Conservation (phyloP, 2,888 invertebrate genomes). For the Lycaena phlaeas region DNA sequence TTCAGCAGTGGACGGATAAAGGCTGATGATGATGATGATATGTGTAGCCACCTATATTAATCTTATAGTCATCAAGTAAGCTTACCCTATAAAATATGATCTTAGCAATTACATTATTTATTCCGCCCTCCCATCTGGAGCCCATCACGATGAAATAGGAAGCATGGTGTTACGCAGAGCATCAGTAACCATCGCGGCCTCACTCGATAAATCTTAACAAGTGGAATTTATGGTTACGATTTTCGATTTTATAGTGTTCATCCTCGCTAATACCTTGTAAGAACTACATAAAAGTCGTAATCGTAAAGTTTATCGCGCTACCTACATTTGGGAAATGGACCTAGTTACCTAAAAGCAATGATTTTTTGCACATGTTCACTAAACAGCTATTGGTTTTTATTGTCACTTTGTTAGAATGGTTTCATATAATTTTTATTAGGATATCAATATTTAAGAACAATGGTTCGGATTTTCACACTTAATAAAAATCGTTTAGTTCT, state of each 20-base stretch:
- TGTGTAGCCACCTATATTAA: no score
- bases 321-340: conserved; percentile 43
- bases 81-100: no score
- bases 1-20: no score
- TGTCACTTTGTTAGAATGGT: not conserved
- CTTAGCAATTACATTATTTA: no score
- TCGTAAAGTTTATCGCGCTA: conserved; percentile 41
- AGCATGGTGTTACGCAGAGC: no score
- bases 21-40: no score
- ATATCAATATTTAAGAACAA: not conserved
- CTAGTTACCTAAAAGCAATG: conserved; percentile 30
- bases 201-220: conserved; percentile 14
- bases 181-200: no score
- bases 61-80: no score
- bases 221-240: conserved; percentile 33
- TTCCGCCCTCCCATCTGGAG: no score
- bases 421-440: not conserved
- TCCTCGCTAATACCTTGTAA: conserved; percentile 37
- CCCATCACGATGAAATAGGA: no score
- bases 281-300: conserved; percentile 37
- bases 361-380: conserved; percentile 21
- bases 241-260: conserved; percentile 44
- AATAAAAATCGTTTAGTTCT: no score
- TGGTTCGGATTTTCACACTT: no score
- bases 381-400: conserved; percentile 13